Base-by-base conservation (phyloP, 1,140 invertebrate species). In the Brachionus angularis region DNA sequence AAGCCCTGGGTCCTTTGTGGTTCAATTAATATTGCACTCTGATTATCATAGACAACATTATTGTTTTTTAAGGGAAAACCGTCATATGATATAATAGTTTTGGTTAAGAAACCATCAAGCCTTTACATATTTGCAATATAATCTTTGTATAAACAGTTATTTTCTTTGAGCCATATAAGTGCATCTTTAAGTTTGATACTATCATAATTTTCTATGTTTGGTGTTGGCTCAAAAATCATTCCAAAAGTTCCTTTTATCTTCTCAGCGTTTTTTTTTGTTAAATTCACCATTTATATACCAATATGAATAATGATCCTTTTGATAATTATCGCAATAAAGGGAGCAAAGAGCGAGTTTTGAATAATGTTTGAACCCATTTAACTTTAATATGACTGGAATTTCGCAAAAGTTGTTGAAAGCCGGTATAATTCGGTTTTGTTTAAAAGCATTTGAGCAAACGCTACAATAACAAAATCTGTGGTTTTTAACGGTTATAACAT, bases 181-280 rank as follows among this genome's bases (percentile, higher is more conserved):
- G 10, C 49, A 25, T 29, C 23, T 52, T 27, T 52, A 10, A 52
- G 18, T 27, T 52, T 29, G 5, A 25, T 52, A 2, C 12, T 52
- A 2, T 52, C 49, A 3, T n/a, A 25, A 52, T 27, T 52, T 18
- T 52, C 47, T 21, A 21, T 49, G 21, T 16, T 12, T 21, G 10
- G n/a, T 21, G 18, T 23, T 3, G 47, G 47, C 18, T 49, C 47
- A 49, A 21, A 49, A 49, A 49, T 49, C 47, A 49, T 49, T 10
- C 47, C 47, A 23, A 49, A 49, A 21, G 47, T 49, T 21, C 47
- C 47, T 49, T 49, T 49, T 49, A 49, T 10, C 21, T 49, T 49
- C 25, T 49, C 47, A n/a, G n/a, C n/a, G 18, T 49, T n/a, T 49
- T 49, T 21, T 49, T 49, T 49, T 21, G 18, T 3, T 49, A 49